Conservation (phyloP, 2,888 invertebrate genomes). For the Drosophila affinis region DNA sequence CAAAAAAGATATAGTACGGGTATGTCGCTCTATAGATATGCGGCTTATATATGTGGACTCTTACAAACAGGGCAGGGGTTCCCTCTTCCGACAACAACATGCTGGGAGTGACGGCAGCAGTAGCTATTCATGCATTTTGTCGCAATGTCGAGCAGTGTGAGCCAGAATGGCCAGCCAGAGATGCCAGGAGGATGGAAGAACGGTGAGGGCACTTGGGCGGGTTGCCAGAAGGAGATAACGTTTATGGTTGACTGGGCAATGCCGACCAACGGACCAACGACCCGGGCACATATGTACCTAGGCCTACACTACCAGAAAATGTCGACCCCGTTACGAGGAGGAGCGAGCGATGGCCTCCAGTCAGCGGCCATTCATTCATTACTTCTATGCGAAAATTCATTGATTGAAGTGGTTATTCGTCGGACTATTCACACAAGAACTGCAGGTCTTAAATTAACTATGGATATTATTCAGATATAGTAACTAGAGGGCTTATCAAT, state of each 20-base stretch:
- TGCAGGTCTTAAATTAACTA: background rate
- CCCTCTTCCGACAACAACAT: background rate
- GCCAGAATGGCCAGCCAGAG: no score
- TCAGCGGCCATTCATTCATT: no score
- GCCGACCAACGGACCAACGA: slow-evolving; percentile 33
- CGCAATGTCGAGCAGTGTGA: slow-evolving; percentile 46
- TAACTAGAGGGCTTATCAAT: background rate
- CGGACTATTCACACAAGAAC: no score
- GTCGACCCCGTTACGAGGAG: no score
- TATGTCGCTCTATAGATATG: slow-evolving; percentile 42
- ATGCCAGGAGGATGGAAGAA: background rate
- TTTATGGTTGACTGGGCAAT: slow-evolving; percentile 74
- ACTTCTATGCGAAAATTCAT: no score
- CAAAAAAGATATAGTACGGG: slow-evolving; percentile 45
- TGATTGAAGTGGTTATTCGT: no score
- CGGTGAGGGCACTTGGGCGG: background rate
- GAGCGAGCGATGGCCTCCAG: no score
- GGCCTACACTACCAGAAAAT: slow-evolving; percentile 5
- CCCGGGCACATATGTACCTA: slow-evolving; percentile 11
- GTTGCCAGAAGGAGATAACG: slow-evolving; percentile 59
- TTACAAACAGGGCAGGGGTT: slow-evolving; percentile 1
- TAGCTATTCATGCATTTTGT: slow-evolving; percentile 72
- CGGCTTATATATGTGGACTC: slow-evolving; percentile 9
- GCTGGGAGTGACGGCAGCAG: slow-evolving; percentile 1
- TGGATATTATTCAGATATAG: background rate